These are phyloP conservation scores for Bubo scandiacus DNA, from an alignment of 2,113 vertebrate genomes.

Conservation along the genomic window DNA sequence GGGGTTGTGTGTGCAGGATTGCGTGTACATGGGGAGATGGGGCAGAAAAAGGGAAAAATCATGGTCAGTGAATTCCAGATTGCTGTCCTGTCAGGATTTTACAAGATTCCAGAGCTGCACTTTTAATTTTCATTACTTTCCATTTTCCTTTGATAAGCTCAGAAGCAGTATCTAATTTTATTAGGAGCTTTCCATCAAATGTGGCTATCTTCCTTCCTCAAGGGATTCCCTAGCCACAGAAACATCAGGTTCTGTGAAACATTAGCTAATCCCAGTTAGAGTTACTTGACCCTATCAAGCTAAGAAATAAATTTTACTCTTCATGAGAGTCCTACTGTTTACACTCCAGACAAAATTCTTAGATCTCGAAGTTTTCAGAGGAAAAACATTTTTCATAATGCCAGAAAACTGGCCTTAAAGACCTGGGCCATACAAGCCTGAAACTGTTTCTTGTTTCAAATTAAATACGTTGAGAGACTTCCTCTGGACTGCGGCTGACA, in stretches of 20 bases:
- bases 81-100: constrained; percentile 59
- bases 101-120: constrained; percentile 56
- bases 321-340: constrained; percentile 66
- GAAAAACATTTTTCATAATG: constrained; percentile 54
- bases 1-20: not conserved
- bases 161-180: constrained; percentile 77
- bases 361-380: constrained; percentile 68
- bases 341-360: constrained; percentile 60
- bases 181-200: constrained; percentile 73
- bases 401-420: constrained; percentile 63
- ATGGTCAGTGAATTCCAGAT: constrained; percentile 38
- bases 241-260: constrained; percentile 74
- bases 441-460: constrained; percentile 50
- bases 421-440: constrained; percentile 11
- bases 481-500: not conserved
- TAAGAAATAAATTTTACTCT: constrained; percentile 71
- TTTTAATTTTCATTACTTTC: constrained; percentile 75
- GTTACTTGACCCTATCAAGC: constrained; percentile 70
- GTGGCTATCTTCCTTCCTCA: constrained; percentile 66
- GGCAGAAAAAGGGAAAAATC: constrained; percentile 22
- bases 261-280: constrained; percentile 72
- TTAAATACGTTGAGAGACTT: not conserved
- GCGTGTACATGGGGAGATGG: not conserved
- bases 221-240: constrained; percentile 70
- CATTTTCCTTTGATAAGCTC: constrained; percentile 68